A percentile compares a stretch with the other conserved stretches of the same genome.
Evolutionary conservation across 2,113 vertebrate species (phyloP).

Genomic region (Cardinalis cardinalis): DNA sequence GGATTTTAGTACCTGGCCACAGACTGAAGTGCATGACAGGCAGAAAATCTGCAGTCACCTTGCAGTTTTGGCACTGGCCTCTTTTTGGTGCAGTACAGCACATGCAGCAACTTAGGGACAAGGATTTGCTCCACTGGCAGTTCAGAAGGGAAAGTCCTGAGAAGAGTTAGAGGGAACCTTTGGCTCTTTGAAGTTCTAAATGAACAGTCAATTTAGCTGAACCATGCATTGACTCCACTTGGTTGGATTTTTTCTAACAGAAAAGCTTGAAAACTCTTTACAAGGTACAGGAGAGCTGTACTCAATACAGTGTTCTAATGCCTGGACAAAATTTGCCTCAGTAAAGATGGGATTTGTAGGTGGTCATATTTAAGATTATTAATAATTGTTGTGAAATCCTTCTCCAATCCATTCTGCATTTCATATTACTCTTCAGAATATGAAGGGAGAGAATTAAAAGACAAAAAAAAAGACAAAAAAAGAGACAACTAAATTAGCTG

Average conservation of each 20-base stretch:
- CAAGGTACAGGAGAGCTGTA: background rate
- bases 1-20: background rate
- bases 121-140: background rate
- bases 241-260: background rate
- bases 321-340: background rate
- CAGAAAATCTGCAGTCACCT: slow-evolving; percentile 25
- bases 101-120: background rate
- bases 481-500: slow-evolving; percentile 4
- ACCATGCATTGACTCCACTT: background rate
- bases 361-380: background rate
- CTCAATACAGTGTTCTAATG: background rate
- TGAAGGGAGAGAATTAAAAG: background rate
- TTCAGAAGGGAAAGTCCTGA: background rate
- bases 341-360: background rate
- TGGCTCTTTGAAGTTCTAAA: background rate
- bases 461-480: background rate
- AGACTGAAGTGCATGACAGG: background rate
- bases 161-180: background rate
- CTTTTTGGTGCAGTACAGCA: background rate
- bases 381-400: background rate
- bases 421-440: background rate
- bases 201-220: background rate
- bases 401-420: background rate
- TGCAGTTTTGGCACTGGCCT: background rate
- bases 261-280: background rate